Evolutionary conservation across 1,140 invertebrate genomes (phyloP).

Genomic region (Diachasmimorpha longicaudata): DNA sequence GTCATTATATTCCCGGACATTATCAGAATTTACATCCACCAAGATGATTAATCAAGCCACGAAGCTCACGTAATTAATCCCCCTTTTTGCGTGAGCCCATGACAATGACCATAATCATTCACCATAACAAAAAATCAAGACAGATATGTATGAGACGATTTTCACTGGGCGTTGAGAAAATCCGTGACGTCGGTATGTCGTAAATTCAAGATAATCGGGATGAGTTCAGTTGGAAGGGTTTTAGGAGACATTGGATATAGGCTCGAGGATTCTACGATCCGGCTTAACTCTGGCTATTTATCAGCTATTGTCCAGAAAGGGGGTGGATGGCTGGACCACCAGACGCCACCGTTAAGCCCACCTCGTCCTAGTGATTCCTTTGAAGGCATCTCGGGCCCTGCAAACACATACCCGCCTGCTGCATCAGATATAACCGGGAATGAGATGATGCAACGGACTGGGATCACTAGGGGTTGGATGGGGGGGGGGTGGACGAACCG

Average conservation of each 20-base stretch:
- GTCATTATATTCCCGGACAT: too few species aligned
- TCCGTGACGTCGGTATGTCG: constrained; percentile 25
- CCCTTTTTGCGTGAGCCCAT: not conserved
- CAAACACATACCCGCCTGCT: not conserved
- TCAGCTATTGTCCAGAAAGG: constrained; percentile 44
- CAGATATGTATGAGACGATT: not conserved
- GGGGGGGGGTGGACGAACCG: too few species aligned
- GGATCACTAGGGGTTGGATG: not conserved
- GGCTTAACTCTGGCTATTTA: constrained; percentile 48
- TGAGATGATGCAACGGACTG: not conserved
- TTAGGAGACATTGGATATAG: constrained; percentile 15
- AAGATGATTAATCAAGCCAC: too few species aligned
- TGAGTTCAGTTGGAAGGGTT: constrained; percentile 35
- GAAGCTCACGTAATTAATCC: too few species aligned
- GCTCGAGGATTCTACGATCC: constrained; percentile 40
- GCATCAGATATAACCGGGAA: constrained; percentile 5
- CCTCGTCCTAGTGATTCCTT: constrained; percentile 1
- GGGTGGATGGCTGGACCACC: not conserved
- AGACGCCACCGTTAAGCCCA: not conserved
- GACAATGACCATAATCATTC: not conserved
- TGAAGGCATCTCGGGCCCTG: not conserved
- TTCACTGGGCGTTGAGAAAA: not conserved
- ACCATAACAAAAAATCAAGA: not conserved
- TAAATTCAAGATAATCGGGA: constrained; percentile 49
- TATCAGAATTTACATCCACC: too few species aligned